A percentile compares a stretch with the other conserved stretches of the same genome.
Conservation (phyloP, 2,797 vertebrate species). For the Galago senegalensis region DNA sequence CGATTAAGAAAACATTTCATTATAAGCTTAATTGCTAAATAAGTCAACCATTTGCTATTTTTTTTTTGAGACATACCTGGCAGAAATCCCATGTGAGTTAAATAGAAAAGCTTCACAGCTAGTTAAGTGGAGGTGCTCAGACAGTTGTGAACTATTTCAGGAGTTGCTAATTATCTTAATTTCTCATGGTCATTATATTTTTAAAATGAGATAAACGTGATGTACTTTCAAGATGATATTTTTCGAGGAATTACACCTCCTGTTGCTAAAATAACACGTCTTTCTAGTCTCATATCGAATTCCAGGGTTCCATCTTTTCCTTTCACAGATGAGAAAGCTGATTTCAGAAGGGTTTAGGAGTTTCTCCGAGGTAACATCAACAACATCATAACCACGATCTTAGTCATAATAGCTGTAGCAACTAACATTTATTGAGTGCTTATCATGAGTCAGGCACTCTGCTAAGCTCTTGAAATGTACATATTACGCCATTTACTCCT, state of each 20-base stretch:
- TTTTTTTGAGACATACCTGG: neutral
- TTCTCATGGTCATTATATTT: conserved; percentile 1
- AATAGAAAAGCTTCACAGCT: neutral
- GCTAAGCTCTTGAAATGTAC: conserved; percentile 32
- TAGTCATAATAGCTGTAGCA: neutral
- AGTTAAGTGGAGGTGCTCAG: neutral
- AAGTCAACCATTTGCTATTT: conserved; percentile 22
- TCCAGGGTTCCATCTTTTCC: conserved; percentile 18
- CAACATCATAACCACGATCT: neutral
- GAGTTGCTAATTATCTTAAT: conserved; percentile 52
- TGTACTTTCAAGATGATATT: conserved; percentile 4
- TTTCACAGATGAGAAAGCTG: neutral
- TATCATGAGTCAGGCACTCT: neutral
- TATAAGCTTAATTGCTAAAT: neutral
- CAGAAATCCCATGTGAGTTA: neutral
- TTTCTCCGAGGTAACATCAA: neutral
- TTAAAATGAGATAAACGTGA: conserved; percentile 47
- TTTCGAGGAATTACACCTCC: neutral
- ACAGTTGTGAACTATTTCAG: neutral
- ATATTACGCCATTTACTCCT: neutral
- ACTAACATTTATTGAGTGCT: conserved; percentile 17
- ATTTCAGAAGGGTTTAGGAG: neutral
- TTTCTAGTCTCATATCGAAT: conserved; percentile 11
- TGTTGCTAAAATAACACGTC: neutral
- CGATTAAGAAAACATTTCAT: conserved; percentile 38